Conservation (phyloP, 2,888 invertebrate species). For the Stenoptilia bipunctidactyla region DNA sequence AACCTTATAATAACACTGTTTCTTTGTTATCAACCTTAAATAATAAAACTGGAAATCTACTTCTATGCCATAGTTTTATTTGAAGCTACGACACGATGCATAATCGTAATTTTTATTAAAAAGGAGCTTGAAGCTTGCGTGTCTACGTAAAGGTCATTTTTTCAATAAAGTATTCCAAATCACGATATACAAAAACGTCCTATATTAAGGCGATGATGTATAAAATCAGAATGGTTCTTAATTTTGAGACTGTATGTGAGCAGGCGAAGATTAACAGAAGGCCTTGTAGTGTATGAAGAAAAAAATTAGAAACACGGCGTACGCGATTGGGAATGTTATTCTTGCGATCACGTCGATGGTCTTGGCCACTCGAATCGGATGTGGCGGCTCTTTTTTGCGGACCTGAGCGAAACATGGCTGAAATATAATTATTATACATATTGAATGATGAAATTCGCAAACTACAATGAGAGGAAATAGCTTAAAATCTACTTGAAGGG, state of each 20-base stretch:
- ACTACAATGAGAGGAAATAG: constrained; percentile 24
- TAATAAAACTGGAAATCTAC: too few species aligned
- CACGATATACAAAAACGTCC: not conserved
- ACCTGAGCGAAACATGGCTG: constrained; percentile 88
- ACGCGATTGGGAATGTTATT: constrained; percentile 93
- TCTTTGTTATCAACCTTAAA: too few species aligned
- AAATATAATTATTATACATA: constrained; percentile 52
- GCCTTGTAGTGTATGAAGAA: constrained; percentile 96
- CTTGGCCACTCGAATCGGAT: constrained; percentile 93
- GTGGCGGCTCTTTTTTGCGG: constrained; percentile 91
- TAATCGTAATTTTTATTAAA: not conserved
- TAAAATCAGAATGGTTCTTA: not conserved
- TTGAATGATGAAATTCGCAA: constrained; percentile 46
- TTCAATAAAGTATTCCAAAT: not conserved
- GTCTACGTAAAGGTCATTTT: not conserved
- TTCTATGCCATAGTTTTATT: too few species aligned
- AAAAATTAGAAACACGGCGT: constrained; percentile 93
- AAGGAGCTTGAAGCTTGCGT: not conserved
- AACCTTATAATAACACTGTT: constrained; percentile 3
- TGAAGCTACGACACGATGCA: too few species aligned
- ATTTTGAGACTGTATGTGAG: constrained; percentile 11
- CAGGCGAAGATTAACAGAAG: constrained; percentile 74
- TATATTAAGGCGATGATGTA: not conserved
- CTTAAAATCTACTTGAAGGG: too few species aligned
- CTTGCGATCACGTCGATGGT: constrained; percentile 95